Percentiles rank a stretch among this genome's conserved stretches.
These are phyloP conservation scores for Cyclopterus lumpus DNA, from an alignment of 2,797 vertebrate genomes.

Conservation along the genomic window DNA sequence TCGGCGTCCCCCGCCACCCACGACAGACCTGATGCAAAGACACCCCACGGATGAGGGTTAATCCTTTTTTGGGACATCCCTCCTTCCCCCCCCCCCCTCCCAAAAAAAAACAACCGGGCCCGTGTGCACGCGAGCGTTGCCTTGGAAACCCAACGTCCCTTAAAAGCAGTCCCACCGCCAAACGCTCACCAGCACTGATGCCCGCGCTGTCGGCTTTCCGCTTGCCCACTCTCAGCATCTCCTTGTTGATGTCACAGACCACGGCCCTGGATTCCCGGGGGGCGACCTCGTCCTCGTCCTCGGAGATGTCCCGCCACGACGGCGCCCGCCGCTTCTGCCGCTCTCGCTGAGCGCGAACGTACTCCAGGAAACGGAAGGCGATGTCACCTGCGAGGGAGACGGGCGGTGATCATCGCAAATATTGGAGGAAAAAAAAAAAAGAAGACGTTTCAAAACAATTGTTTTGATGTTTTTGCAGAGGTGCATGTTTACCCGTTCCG, in stretches of 20 bases:
- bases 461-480: background rate
- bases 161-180: background rate
- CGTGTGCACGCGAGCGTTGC: background rate
- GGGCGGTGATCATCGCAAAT: background rate
- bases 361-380: constrained; percentile 93
- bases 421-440: background rate
- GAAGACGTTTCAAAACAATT: too few relatives aligned
- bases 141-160: too few relatives aligned
- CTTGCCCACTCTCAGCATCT: constrained; percentile 95
- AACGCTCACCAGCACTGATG: constrained; percentile 82
- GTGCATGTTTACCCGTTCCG: constrained; percentile 89
- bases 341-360: constrained; percentile 81
- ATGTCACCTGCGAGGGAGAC: constrained; percentile 88
- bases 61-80: too few relatives aligned
- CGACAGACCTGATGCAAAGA: constrained; percentile 85
- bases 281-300: constrained; percentile 57
- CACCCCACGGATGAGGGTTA: too few relatives aligned
- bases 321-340: constrained; percentile 75
- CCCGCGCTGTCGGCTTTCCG: constrained; percentile 83
- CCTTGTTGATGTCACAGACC: constrained; percentile 97
- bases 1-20: constrained; percentile 97
- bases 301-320: constrained; percentile 89
- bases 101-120: background rate
- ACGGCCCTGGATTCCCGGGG: constrained; percentile 84
- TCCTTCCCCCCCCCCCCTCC: too few relatives aligned